Percentiles rank a stretch among this genome's conserved stretches.
Evolutionary conservation across 2,113 vertebrate species (phyloP).

Genomic region (Calidris pygmaea): DNA sequence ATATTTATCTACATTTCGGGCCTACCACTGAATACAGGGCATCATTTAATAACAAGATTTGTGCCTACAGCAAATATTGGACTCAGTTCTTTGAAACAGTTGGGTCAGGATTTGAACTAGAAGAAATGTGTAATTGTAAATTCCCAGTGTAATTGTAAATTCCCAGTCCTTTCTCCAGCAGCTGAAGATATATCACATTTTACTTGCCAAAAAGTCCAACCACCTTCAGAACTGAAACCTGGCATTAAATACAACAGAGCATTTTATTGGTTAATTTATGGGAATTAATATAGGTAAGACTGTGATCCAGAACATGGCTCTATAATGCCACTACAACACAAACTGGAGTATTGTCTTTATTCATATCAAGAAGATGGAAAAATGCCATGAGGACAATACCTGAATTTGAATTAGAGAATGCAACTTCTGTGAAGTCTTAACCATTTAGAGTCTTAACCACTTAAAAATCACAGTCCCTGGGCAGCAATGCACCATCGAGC

Average conservation of each 20-base stretch:
- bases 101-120: background rate
- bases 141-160: background rate
- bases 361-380: background rate
- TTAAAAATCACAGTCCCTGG: background rate
- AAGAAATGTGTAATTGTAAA: background rate
- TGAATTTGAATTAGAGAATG: background rate
- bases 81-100: background rate
- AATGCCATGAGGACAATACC: background rate
- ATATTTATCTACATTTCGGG: background rate
- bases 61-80: background rate
- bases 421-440: background rate
- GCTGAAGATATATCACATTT: background rate
- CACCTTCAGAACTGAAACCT: background rate
- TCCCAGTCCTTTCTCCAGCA: background rate
- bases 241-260: background rate
- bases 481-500: background rate
- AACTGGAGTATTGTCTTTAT: background rate
- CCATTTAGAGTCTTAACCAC: background rate
- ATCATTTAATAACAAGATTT: background rate
- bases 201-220: background rate
- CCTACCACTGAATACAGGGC: background rate
- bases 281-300: background rate
- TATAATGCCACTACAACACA: background rate
- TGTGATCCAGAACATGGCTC: background rate
- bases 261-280: background rate